phyloP scores from a whole-genome alignment of 2,113 vertebrate genomes.

The Genyomyrus donnyi region DNA sequence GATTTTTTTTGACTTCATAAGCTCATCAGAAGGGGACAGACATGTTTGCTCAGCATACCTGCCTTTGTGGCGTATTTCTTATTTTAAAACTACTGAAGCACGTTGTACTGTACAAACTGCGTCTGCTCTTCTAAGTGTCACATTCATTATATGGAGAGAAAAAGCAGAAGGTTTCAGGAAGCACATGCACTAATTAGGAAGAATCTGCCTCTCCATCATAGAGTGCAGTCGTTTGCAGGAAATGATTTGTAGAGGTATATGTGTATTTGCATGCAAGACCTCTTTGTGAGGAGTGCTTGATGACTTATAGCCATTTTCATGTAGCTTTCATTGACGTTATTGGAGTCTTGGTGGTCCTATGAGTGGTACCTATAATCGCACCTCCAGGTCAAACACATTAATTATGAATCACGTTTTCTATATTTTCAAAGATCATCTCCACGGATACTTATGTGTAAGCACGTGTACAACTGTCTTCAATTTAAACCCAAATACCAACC shows the following conservation, averaged over 20 bases:
- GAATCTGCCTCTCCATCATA: background rate
- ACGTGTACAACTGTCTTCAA: background rate
- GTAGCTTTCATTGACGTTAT: background rate
- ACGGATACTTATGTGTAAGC: background rate
- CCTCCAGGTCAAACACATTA: slow-evolving; percentile 2
- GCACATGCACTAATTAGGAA: background rate
- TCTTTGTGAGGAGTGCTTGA: background rate
- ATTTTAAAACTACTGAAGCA: background rate
- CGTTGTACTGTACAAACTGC: background rate
- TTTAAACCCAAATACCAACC: background rate
- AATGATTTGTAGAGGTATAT: background rate
- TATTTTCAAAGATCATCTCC: background rate
- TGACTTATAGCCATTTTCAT: background rate
- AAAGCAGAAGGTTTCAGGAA: background rate
- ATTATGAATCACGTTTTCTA: slow-evolving; percentile 1
- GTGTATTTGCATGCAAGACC: background rate
- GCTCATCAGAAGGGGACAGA: background rate
- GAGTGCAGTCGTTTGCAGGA: background rate
- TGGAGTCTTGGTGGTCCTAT: background rate
- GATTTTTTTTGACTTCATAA: background rate
- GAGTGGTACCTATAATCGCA: slow-evolving; percentile 2
- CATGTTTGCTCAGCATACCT: background rate
- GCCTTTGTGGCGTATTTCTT: background rate
- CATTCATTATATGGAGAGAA: background rate
- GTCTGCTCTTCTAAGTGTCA: background rate